Percentiles rank a stretch among this genome's conserved stretches.
phyloP scores from a whole-genome alignment of 2,888 invertebrate genomes.

The Candidula unifasciata region DNA sequence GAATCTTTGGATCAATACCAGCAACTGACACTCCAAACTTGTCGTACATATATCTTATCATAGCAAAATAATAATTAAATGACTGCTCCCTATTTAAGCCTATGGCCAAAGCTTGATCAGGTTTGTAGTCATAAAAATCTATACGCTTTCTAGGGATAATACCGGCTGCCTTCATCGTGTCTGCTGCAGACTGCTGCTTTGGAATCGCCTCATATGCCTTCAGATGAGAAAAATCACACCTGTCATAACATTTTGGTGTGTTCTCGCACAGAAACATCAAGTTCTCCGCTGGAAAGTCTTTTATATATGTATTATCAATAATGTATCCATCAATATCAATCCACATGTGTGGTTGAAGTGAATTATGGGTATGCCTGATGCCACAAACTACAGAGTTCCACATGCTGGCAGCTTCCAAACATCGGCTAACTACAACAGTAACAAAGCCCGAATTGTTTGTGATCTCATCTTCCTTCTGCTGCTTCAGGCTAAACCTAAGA shows the following conservation, averaged over 20 bases:
- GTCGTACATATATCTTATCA: conserved; percentile 43
- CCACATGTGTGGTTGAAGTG: conserved; percentile 39
- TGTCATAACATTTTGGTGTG: conserved; percentile 35
- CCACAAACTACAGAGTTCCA: conserved; percentile 16
- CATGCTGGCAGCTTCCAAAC: conserved; percentile 22
- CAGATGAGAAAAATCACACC: conserved; percentile 10
- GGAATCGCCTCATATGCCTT: background rate
- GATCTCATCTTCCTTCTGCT: conserved; percentile 37
- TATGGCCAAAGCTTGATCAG: conserved; percentile 32
- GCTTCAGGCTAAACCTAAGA: conserved; percentile 25
- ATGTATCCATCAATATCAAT: conserved; percentile 29
- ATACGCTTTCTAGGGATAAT: background rate
- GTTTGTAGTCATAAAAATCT: background rate
- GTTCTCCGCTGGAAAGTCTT: background rate
- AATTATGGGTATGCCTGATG: background rate
- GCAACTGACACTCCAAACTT: background rate
- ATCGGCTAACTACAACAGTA: conserved; percentile 22
- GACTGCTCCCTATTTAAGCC: conserved; percentile 38
- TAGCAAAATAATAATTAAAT: conserved; percentile 42
- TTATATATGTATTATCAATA: conserved; percentile 38
- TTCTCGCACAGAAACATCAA: conserved; percentile 18
- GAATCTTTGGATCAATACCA: conserved; percentile 38
- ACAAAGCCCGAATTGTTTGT: conserved; percentile 37
- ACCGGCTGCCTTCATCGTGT: background rate
- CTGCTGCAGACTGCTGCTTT: background rate